These are phyloP conservation scores for Temnothorax nylanderi DNA, from an alignment of 1,140 invertebrate species.

Conservation along the genomic window DNA sequence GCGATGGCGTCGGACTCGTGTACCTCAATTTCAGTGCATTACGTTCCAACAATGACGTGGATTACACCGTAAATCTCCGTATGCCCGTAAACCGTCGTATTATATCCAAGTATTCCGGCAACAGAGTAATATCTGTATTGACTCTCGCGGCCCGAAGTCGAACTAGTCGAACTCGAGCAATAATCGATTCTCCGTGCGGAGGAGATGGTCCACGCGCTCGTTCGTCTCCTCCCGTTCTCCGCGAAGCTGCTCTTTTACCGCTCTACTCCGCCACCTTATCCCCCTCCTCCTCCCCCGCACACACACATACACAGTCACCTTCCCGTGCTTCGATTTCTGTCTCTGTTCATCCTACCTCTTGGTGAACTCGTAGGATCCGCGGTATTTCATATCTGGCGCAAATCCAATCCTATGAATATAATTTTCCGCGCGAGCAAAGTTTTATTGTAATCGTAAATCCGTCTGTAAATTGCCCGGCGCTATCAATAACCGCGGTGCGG, in stretches of 20 bases:
- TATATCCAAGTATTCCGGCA: conserved; percentile 52
- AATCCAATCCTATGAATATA: conserved; percentile 85
- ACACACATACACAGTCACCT: conserved; percentile 13
- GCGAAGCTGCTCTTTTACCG: conserved; percentile 31
- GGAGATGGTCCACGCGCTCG: conserved; percentile 40
- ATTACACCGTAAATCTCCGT: conserved; percentile 43
- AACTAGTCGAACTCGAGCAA: conserved; percentile 65
- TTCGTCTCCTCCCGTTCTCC: conserved; percentile 31
- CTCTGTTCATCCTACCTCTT: conserved; percentile 21
- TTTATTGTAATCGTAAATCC: conserved; percentile 86
- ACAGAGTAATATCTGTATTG: conserved; percentile 65
- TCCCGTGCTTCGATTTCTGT: neutral
- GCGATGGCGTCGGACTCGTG: neutral
- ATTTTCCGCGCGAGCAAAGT: conserved; percentile 84
- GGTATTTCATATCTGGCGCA: conserved; percentile 84
- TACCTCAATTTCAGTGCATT: conserved; percentile 50
- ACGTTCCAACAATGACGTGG: conserved; percentile 49
- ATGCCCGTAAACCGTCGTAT: conserved; percentile 45
- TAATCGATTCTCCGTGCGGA: conserved; percentile 66
- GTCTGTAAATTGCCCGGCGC: conserved; percentile 82
- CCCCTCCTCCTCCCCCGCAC: neutral
- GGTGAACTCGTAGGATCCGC: conserved; percentile 58
- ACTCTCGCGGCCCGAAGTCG: conserved; percentile 46
- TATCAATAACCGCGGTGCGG: conserved; percentile 80
- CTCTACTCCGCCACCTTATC: conserved; percentile 30